Evolutionary conservation across 2,888 invertebrate genomes (phyloP), one percentile per base, ranked within the genome.

Genomic region (Ophraella communa): DNA sequence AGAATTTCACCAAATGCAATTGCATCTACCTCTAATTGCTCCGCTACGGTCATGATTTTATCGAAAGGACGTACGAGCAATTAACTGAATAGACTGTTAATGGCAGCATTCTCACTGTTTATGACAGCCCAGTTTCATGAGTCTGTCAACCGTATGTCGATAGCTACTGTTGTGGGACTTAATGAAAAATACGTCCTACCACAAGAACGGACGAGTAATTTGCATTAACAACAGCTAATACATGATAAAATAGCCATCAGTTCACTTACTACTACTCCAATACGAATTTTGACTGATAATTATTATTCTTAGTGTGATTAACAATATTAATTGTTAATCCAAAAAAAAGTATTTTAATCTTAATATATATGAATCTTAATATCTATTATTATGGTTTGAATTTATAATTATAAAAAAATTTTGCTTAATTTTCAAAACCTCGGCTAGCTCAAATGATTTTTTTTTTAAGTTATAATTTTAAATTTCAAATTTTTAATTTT

Each of bases 41-140:
- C 14, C 17, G 17, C 39, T 35, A 54, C 54, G 14, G n/a, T 8
- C 5, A 17, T 42, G 42, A 39, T 23, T 54, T 54, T 35, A 54
- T 42, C 21, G 35, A 23, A 14, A 42, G 39, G 23, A 20, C 17
- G 21, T 11, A 24, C 54, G 27, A 54, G 39, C 54, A 54, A 54
- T 54, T 54, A 54, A 54, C 42, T 54, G n/a, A 54, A 54, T 54
- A 24, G 54, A 23, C 54, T 42, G 54, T 35, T 54, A 54, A 54
- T 54, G 35, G 54, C 54, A 42, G 27, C 49, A 51, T 51, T 51
- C 49, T 27, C 54, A 24, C 54, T 54, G 54, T 42, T 39, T 54
- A 54, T 54, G 54, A 54, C 54, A 54, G 39, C 54, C 35, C n/a
- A 39, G 17, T 39, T 54, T 8, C 54, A 23, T 21, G 54, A 54